Base-by-base conservation (phyloP, 2,113 vertebrate species). In the Anarhynchus alexandrinus region DNA sequence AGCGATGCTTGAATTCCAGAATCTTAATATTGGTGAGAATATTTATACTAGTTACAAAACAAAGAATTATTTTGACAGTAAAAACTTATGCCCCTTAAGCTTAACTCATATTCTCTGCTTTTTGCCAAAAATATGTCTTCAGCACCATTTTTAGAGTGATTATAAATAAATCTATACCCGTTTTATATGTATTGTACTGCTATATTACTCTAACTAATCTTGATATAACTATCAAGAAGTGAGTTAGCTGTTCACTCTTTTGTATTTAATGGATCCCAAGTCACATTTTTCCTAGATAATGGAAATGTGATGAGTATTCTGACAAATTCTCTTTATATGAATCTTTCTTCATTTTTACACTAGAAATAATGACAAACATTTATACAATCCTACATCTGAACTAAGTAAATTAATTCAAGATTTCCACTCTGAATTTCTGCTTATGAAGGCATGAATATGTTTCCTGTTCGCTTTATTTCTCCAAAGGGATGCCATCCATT, bases 361-460 rank as follows among this genome's bases (percentile, higher is more conserved):
- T 93, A 77, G 91, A 95, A 95, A 91, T 89, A 94, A 95, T 77
- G 78, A 82, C 73, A 97, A 96, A 97, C 82, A 92, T 96, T 96
- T 95, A 91, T 91, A 95, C 52, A 84, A 80, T 92, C 34, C 66
- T 85, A 91, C 45, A 91, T 93, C 36, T 83, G 91, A 93, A 87
- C 78, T 82, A 94, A 97, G 70, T 38, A 95, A 96, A 96, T 94
- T 94, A 96, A 96, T 94, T 96, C 87, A 90, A 80, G 71, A 78
- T 94, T 96, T 93, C 32, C 64, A 80, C 51, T 93, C 74, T 93
- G 83, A 86, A 94, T 94, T 91, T 94, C 74, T 80, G 62, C 71
- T 89, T 93, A 91, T 88, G 66, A 93, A 93, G 42, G 78, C 66
- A 80, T 93, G 91, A 95, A 95, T 95, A 65, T 74, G 92, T 94